phyloP scores from a whole-genome alignment of 2,113 vertebrate genomes.

The Apus apus region DNA sequence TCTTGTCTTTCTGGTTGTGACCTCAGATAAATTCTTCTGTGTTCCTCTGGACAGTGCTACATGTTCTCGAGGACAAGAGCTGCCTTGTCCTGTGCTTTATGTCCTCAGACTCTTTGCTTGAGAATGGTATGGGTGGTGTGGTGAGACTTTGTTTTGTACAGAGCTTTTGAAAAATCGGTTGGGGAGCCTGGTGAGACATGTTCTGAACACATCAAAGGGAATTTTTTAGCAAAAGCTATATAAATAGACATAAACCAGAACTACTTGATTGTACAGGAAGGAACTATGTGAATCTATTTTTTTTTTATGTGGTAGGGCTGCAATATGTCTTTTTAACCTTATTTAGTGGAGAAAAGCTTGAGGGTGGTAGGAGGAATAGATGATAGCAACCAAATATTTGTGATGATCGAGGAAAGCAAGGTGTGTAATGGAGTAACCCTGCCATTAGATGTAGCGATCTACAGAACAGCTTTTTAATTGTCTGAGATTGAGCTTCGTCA shows the following conservation, averaged over 20 bases:
- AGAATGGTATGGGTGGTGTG: not conserved
- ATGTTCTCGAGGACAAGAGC: not conserved
- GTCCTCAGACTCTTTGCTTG: not conserved
- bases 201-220: not conserved
- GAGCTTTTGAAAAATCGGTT: not conserved
- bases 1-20: not conserved
- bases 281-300: accelerated
- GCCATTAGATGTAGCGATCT: not conserved
- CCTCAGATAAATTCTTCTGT: not conserved
- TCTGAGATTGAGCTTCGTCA: not conserved
- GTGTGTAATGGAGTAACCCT: not conserved
- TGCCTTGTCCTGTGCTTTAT: not conserved
- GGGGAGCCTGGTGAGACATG: not conserved
- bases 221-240: not conserved
- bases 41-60: not conserved
- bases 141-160: not conserved
- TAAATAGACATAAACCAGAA: not conserved
- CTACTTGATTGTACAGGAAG: not conserved
- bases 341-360: not conserved
- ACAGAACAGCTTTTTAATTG: not conserved
- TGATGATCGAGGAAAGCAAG: not conserved
- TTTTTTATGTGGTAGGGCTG: accelerated
- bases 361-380: not conserved
- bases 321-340: not conserved
- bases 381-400: not conserved